Base-by-base conservation (phyloP, 2,797 vertebrate species). In the Microchirus variegatus region DNA sequence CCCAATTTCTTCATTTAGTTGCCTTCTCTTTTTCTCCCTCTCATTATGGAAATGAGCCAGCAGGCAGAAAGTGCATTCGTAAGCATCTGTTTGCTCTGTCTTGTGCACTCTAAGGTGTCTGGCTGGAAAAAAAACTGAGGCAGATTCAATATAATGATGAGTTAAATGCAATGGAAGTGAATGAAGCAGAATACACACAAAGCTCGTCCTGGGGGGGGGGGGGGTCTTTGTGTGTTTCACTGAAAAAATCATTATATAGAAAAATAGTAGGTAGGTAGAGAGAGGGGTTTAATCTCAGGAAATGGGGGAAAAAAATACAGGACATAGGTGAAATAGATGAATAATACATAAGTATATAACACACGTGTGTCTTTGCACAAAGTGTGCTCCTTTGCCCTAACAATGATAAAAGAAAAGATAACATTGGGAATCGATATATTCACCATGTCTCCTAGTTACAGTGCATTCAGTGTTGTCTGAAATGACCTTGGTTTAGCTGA, bases 1-100 rank as follows among this genome's bases (percentile, higher is more conserved):
- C 77, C 59, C 56, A 67, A 75, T 54, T 65, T 35, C 42, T 68
- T 76, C 78, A 16, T 40, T 64, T 55, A 18, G 17, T 45, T 31
- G 60, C 73, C 78, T 70, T 17, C 43, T 67, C 67, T 68, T 58
- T 64, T 36, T 65, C 65, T 75, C 38, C 59, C 66, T 72, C 37
- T 79, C 78, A 85, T 90, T 90, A 93, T 92, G 87, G 82, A 90
- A 90, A 93, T 90, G 63, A 78, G 75, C 61, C 43, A 59, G 70
- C 61, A 51, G 55, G 76, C 26, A 53, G 71, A 84, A 84, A 70
- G 53, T 47, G 64, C 90, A 89, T 92, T 90, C 81, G 78, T 84
- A 89, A 90, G 70, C 82, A 80, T 53, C 60, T 76, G 67, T 90
- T 86, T 88, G 66, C 85, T 83, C 80, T 78, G 72, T 56, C 78